Percentiles rank a stretch among this genome's conserved stretches.
Conservation (phyloP, 2,113 vertebrate genomes). For the Alethe castanea region DNA sequence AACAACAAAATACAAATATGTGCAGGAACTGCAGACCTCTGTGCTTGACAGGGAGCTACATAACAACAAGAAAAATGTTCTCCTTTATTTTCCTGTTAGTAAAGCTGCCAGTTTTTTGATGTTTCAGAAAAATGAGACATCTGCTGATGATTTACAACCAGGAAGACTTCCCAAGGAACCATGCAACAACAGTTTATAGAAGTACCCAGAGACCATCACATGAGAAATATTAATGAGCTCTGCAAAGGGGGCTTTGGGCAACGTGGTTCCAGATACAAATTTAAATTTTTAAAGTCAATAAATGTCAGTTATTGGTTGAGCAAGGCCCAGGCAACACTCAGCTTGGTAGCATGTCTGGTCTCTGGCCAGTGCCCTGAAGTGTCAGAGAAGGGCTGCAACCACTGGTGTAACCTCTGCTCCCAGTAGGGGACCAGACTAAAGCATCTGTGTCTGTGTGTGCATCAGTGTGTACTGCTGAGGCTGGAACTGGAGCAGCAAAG, state of each 20-base stretch:
- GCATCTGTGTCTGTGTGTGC: neutral
- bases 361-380: neutral
- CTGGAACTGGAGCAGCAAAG: neutral
- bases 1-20: neutral
- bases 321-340: neutral
- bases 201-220: neutral
- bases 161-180: neutral
- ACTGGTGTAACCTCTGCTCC: neutral
- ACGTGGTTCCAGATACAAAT: neutral
- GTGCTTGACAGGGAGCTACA: neutral
- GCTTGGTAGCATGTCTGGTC: neutral
- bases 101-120: conserved; percentile 7
- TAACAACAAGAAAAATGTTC: neutral
- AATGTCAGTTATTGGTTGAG: neutral
- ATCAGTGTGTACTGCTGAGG: neutral
- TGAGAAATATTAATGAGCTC: neutral
- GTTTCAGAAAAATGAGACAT: neutral
- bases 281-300: neutral
- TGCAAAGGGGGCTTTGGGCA: neutral
- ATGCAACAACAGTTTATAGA: neutral
- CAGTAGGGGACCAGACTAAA: neutral
- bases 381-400: neutral
- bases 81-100: neutral
- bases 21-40: neutral
- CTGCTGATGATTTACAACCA: neutral